phyloP scores from a whole-genome alignment of 1,140 invertebrate genomes.

The Halesus radiatus region DNA sequence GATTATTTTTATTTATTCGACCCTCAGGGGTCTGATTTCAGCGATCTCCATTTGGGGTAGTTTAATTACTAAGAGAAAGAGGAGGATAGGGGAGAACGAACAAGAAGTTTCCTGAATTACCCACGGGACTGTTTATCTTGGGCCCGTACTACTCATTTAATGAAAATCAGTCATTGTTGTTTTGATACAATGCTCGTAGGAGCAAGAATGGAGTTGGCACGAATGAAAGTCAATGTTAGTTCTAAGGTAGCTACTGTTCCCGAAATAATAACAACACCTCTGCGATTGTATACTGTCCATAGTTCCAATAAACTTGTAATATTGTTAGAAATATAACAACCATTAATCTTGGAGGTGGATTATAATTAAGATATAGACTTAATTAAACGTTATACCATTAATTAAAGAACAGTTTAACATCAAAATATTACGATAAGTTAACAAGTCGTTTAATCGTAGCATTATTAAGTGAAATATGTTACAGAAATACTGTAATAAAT shows the following conservation, averaged over 20 bases:
- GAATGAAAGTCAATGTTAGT: background rate
- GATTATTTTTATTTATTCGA: background rate
- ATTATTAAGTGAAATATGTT: too few species aligned
- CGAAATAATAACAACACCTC: background rate
- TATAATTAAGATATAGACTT: too few species aligned
- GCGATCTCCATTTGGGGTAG: background rate
- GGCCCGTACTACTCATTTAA: background rate
- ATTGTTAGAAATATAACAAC: too few species aligned
- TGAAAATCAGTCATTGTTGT: background rate
- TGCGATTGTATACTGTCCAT: too few species aligned
- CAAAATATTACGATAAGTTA: too few species aligned
- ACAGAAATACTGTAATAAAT: too few species aligned
- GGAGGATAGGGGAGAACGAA: background rate
- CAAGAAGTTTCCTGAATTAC: constrained; percentile 12
- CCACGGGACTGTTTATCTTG: constrained; percentile 9
- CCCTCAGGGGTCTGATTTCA: background rate
- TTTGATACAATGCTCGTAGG: background rate
- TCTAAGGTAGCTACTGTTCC: background rate
- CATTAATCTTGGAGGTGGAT: too few species aligned
- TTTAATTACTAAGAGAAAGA: background rate
- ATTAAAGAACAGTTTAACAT: too few species aligned
- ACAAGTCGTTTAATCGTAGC: too few species aligned
- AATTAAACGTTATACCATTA: too few species aligned
- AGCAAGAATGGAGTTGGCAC: background rate
- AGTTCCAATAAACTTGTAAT: too few species aligned